These are phyloP conservation scores for Phylloscopus trochilus DNA, from an alignment of 2,113 vertebrate species.

Conservation along the genomic window DNA sequence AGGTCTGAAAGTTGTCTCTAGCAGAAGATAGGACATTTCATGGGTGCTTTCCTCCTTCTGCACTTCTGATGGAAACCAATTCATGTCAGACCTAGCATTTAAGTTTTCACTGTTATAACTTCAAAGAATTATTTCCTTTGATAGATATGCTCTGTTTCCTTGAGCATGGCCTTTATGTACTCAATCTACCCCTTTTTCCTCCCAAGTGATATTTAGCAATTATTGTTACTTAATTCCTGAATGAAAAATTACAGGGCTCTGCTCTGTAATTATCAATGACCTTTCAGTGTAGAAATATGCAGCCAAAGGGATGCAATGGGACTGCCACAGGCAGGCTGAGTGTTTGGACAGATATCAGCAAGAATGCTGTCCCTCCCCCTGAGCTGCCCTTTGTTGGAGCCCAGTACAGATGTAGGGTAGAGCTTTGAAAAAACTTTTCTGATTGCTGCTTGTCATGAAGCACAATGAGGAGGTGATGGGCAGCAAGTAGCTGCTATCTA, in stretches of 20 bases:
- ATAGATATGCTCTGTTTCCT: background rate
- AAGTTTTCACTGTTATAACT: background rate
- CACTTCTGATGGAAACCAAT: background rate
- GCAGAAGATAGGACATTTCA: background rate
- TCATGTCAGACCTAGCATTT: background rate
- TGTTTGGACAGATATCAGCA: background rate
- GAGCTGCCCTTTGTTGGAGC: background rate
- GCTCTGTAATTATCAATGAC: slow-evolving; percentile 46
- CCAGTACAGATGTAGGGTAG: background rate
- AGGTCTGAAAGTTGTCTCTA: background rate
- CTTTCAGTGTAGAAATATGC: slow-evolving; percentile 32
- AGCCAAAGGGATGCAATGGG: background rate
- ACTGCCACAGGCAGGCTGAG: background rate
- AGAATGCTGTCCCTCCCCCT: background rate
- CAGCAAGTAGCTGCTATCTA: background rate
- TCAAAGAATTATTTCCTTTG: background rate
- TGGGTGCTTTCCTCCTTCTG: background rate
- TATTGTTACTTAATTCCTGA: slow-evolving; percentile 43
- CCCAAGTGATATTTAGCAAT: slow-evolving; percentile 6
- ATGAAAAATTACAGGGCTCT: slow-evolving; percentile 30
- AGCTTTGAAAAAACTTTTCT: background rate
- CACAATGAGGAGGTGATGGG: background rate
- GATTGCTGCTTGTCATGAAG: background rate
- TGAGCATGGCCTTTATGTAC: background rate
- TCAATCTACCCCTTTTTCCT: background rate